Base-by-base conservation (phyloP, 1,140 invertebrate genomes). In the Oryzaephilus surinamensis region DNA sequence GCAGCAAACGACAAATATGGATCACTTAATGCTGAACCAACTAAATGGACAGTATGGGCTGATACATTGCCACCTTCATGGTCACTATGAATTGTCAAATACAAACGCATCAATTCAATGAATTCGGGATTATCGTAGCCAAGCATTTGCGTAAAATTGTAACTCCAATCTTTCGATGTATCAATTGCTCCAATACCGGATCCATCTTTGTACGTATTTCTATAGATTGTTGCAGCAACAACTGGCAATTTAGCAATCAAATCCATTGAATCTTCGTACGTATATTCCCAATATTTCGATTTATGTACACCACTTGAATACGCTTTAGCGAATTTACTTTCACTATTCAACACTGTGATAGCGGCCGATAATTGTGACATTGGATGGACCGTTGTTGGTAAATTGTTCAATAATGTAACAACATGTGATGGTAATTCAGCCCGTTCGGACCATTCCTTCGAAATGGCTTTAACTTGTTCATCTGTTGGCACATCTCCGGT, bases 41-140 rank as follows among this genome's bases (percentile, higher is more conserved):
- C 85, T 41, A 93, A 69, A 62, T 93, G 88, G 12, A 77, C 81
- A 4, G 88, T 82, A 57, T 93, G 88, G 5, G 88, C 88, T 36
- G 76, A 80, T 3, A 93, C 88, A 59, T 93, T 93, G 33, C 88
- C 88, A 47, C 88, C 85, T 63, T 90, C 84, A 61, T 89, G 84
- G 56, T 90, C 85, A 63, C 77, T 73, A 50, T 93, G 89, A 54
- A 93, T 91, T n/a, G 88, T 89, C 17, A 93, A 67, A 55, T 93
- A 93, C 21, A 93, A 67, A 41, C 89, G 71, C 77, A 93, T 76
- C 5, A 92, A 70, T 61, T 93, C 89, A 40, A 79, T 78, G 58
- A 93, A 92, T 35, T 77, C 54, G 10, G 70, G 60, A 52, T 85
- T 74, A 34, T 85, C 78, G 62, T 82, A 92, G 13, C 88, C 88